These are phyloP conservation scores for Xenopus petersii DNA, from an alignment of 2,797 vertebrate genomes.

Conservation along the genomic window DNA sequence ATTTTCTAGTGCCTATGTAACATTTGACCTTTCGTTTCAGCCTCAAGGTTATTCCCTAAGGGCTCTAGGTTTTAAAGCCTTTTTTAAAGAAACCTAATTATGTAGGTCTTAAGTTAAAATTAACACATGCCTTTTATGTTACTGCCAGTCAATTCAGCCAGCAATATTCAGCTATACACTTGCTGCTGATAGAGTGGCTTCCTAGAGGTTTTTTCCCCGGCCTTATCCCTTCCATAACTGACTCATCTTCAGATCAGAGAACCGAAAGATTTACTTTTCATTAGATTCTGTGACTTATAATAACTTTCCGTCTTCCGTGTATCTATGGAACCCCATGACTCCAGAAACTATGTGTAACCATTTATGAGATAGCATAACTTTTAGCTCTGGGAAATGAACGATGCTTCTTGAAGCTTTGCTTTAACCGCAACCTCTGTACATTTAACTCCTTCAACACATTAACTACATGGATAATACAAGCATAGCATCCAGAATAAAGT, in stretches of 20 bases:
- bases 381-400: neutral
- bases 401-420: neutral
- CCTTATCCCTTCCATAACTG: slow-evolving; percentile 14
- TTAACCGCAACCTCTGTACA: neutral
- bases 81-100: slow-evolving; percentile 40
- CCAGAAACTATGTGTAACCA: neutral
- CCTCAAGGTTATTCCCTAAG: slow-evolving; percentile 35
- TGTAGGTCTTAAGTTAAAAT: slow-evolving; percentile 42
- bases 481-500: too few species aligned
- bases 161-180: slow-evolving; percentile 19
- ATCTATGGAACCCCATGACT: neutral
- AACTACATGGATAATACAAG: too few species aligned
- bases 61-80: slow-evolving; percentile 36
- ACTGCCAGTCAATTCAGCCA: slow-evolving; percentile 31
- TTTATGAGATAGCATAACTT: neutral
- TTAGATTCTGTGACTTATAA: slow-evolving; percentile 10
- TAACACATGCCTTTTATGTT: slow-evolving; percentile 45
- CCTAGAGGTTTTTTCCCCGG: slow-evolving; percentile 23
- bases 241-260: slow-evolving; percentile 37
- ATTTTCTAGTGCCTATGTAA: slow-evolving; percentile 14
- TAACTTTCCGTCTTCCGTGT: slow-evolving; percentile 6
- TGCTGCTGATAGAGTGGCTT: slow-evolving; percentile 35
- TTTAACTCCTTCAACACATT: too few species aligned
- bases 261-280: slow-evolving; percentile 28
- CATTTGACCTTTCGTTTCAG: slow-evolving; percentile 16